Evolutionary conservation across 2,113 vertebrate genomes (phyloP), one percentile per base, ranked within the genome.

Genomic region (Lonchura striata): DNA sequence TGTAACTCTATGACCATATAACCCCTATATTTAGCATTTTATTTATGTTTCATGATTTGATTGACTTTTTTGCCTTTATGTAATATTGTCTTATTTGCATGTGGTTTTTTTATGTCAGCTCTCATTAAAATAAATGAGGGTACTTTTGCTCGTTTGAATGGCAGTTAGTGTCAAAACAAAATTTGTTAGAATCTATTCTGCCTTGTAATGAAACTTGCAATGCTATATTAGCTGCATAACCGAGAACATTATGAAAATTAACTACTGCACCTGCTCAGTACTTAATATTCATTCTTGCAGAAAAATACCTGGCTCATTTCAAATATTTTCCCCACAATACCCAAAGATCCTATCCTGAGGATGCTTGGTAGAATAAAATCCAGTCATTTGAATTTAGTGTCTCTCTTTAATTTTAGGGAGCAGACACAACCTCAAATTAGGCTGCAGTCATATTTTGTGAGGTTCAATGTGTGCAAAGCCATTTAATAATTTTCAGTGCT

Each of bases 101-200:
- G 47, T 54, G 46, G 2, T 31, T 89, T 82, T 82, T 91, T 78
- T 5, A 82, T 96, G 81, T 63, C 63, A 95, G 56, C 75, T 91
- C 77, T 93, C 82, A 65, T 96, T 93, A 93, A 91, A 96, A 86
- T 88, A 95, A 93, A 92, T 76, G 64, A 82, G 33, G 46, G 53
- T 81, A 41, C 79, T 94, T 96, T 87, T 90, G 57, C 27, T 91
- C 88, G 57, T 95, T 93, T 93, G 95, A 97, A 75, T 95, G 96
- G 86, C 97, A 97, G 91, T 90, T 85, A 77, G 69, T 94, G 96
- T 97, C 96, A 96, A 95, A 96, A 94, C 90, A 96, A 82, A 96
- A 95, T 96, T 93, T 95, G 83, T 93, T 92, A 95, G 70, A 37
- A 63, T 91, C 70, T 93, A 30, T 93, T 97, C 95, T 95, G 79